A percentile compares a stretch with the other conserved stretches of the same genome.
Conservation (phyloP, 2,113 vertebrate species). For the Pavo muticus region DNA sequence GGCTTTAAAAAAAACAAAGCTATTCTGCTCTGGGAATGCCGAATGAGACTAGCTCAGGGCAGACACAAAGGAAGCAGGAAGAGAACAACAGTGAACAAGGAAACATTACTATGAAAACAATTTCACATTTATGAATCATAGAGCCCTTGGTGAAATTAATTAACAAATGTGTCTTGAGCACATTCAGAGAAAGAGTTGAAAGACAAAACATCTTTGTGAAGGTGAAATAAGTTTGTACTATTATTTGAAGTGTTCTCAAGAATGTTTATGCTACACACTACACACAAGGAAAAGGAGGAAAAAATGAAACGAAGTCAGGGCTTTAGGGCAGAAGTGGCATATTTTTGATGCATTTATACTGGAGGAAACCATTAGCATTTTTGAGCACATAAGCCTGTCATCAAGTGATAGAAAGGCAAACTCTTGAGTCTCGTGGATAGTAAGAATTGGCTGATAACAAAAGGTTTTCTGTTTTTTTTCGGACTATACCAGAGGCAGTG, state of each 20-base stretch:
- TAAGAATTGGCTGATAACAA: neutral
- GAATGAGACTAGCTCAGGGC: neutral
- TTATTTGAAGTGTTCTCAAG: conserved; percentile 6
- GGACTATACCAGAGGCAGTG: neutral
- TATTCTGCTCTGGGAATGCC: conserved; percentile 12
- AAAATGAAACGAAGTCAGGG: neutral
- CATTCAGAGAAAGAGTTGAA: conserved; percentile 1
- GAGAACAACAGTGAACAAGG: conserved; percentile 46
- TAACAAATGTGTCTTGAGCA: neutral
- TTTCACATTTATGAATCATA: conserved; percentile 22
- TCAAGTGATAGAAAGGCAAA: neutral
- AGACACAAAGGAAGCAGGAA: conserved; percentile 65
- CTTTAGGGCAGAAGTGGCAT: neutral
- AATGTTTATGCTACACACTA: neutral
- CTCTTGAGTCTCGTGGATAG: neutral
- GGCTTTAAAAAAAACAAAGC: conserved; percentile 46
- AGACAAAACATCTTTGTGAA: neutral
- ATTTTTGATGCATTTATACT: neutral
- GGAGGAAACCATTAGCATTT: neutral
- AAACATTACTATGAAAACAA: conserved; percentile 53
- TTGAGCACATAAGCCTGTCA: neutral
- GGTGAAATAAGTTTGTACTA: neutral
- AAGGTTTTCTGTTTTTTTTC: neutral
- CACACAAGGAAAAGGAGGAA: neutral
- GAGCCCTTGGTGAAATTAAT: conserved; percentile 46